These are phyloP conservation scores for Mormyrus iriodes DNA, from an alignment of 2,113 vertebrate genomes.

Conservation along the genomic window DNA sequence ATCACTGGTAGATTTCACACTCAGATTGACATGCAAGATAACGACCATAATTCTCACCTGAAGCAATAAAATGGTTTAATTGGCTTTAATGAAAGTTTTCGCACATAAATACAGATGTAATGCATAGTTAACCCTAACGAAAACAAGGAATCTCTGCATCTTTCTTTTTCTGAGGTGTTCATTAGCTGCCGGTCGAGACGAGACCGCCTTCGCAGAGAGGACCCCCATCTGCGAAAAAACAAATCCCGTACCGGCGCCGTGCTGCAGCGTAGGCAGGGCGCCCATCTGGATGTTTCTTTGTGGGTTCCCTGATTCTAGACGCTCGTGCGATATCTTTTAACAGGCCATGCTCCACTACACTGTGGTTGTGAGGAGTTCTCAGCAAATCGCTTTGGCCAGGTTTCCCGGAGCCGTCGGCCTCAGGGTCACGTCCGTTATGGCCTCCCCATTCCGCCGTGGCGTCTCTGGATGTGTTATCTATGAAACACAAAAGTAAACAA, in stretches of 20 bases:
- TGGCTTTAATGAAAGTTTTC: conserved; percentile 29
- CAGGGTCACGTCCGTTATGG: background rate
- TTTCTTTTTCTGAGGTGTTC: background rate
- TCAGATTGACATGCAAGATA: conserved; percentile 24
- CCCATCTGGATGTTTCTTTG: background rate
- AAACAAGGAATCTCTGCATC: background rate
- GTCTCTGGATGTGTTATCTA: background rate
- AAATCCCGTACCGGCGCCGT: background rate
- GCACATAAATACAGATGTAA: conserved; percentile 10
- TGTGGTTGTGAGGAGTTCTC: conserved; percentile 20
- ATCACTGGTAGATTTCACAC: background rate
- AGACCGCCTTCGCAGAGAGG: conserved; percentile 6
- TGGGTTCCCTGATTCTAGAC: background rate
- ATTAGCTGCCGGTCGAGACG: conserved; percentile 10
- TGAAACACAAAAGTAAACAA: conserved; percentile 17
- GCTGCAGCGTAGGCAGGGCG: background rate
- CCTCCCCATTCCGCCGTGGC: background rate
- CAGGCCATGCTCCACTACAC: background rate
- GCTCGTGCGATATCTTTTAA: background rate
- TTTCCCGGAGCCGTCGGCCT: background rate
- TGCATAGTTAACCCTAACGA: background rate
- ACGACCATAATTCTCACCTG: conserved; percentile 20
- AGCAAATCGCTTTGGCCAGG: background rate
- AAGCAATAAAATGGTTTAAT: conserved; percentile 30
- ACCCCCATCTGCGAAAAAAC: background rate